These are phyloP conservation scores for Leptopilina drosophilae DNA, from an alignment of 2,888 invertebrate species.

Conservation along the genomic window DNA sequence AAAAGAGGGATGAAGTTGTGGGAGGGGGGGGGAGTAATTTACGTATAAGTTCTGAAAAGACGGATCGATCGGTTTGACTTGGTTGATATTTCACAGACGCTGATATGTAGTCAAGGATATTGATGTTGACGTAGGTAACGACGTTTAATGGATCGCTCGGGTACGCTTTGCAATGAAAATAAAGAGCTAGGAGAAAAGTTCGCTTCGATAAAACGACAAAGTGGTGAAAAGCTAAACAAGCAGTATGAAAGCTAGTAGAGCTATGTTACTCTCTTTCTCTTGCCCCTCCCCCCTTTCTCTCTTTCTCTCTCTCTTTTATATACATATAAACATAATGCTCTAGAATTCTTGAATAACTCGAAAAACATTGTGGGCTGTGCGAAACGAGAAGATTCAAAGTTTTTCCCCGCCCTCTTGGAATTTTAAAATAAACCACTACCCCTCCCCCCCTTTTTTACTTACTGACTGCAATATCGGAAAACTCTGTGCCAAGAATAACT, in stretches of 20 bases:
- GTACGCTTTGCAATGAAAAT: slow-evolving; percentile 62
- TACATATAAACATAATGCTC: not conserved
- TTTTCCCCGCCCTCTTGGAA: not conserved
- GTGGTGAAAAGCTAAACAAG: slow-evolving; percentile 38
- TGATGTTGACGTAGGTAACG: slow-evolving; percentile 64
- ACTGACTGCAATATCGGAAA: not conserved
- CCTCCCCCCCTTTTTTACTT: not conserved
- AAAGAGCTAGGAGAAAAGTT: slow-evolving; percentile 45
- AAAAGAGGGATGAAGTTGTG: not conserved
- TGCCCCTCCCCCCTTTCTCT: too few species aligned
- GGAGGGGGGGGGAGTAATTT: not conserved
- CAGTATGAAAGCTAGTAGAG: slow-evolving; percentile 16
- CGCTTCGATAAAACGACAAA: slow-evolving; percentile 35
- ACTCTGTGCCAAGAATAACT: slow-evolving; percentile 20
- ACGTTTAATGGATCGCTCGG: slow-evolving; percentile 62
- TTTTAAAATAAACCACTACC: not conserved
- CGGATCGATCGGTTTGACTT: slow-evolving; percentile 33
- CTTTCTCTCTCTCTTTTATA: too few species aligned
- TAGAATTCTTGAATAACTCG: slow-evolving; percentile 31
- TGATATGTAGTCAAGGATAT: slow-evolving; percentile 38
- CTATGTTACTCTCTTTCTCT: not conserved
- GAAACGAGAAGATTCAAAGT: slow-evolving; percentile 14
- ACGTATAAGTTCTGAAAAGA: slow-evolving; percentile 3
- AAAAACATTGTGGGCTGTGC: slow-evolving; percentile 21
- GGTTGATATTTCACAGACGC: slow-evolving; percentile 37